Base-by-base conservation (phyloP, 2,888 invertebrate species). In the Euzetes globulus region DNA sequence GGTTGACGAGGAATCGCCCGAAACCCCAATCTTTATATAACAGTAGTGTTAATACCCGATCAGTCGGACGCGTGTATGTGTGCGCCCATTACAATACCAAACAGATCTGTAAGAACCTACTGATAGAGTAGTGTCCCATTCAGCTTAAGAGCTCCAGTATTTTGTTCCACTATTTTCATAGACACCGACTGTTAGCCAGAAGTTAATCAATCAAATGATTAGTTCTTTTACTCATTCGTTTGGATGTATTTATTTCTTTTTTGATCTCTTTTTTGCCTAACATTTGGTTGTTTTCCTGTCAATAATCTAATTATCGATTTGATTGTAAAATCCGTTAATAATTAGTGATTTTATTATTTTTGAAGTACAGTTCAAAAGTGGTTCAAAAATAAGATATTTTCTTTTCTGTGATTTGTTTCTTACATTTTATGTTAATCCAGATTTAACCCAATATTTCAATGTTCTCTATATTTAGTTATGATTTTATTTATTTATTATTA, bases 291-390 rank as follows among this genome's bases (percentile, higher is more conserved):
- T 58, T 58, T 58, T 58, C 29, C 58, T 58, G 58, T 58, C 58
- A 58, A 27, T 58, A 58, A 58, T 58, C 25, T 58, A 58, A 58
- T 58, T 58, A 58, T 58, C 29, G 58, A 55, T 25, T 55, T 55
- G 55, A 6, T 22, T 52, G 3, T 52, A 19, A 55, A 55, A 55
- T 55, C 25, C 25, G 25, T 55, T 55, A 1, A 41, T 41, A 41
- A 41, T 41, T 41, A 41, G 7, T 41, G 41, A 41, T 41, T 13
- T 41, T 41, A 33, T 33, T 33, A 6, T 33, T 33, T 4, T 41
- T 41, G 5, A 11, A 41, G 41, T 9, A 13, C 41, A 41, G 41
- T 41, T 41, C 13, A 11, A 41, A 11, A 41, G 41, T 11, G 41
- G 13, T 41, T 11, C 7, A 41, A 41, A 41, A 41, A 41, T 41